Conservation (phyloP, 2,113 vertebrate species). For the Isurus oxyrinchus region DNA sequence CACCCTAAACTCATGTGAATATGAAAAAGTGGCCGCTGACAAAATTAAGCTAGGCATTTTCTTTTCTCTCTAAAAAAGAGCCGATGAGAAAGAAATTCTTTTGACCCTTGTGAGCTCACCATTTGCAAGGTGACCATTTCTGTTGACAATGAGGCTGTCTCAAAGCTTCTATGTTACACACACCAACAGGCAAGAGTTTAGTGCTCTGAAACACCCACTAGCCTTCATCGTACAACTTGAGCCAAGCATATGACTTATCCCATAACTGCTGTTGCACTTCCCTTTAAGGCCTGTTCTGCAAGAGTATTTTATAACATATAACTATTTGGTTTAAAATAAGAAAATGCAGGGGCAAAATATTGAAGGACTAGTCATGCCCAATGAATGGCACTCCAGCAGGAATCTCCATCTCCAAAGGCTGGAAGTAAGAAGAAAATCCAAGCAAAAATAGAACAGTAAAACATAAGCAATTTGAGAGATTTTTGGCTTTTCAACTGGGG, state of each 20-base stretch:
- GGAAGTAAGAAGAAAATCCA: neutral
- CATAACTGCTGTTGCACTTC: neutral
- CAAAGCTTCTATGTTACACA: neutral
- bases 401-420: constrained; percentile 33
- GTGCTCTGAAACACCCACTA: neutral
- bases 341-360: neutral
- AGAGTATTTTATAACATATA: neutral
- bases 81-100: no score
- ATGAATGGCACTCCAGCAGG: neutral
- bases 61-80: no score
- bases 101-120: neutral
- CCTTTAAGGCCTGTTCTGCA: neutral
- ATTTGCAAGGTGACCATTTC: neutral
- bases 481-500: neutral
- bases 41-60: no score
- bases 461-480: neutral
- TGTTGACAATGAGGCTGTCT: neutral
- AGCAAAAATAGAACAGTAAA: neutral
- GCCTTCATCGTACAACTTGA: neutral
- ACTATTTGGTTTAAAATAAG: neutral
- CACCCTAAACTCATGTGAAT: no score
- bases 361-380: neutral
- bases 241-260: neutral
- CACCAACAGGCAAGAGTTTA: neutral
- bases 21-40: no score